Evolutionary conservation across 2,113 vertebrate genomes (phyloP), one percentile per base, ranked within the genome.

Genomic region (Bubo scandiacus): DNA sequence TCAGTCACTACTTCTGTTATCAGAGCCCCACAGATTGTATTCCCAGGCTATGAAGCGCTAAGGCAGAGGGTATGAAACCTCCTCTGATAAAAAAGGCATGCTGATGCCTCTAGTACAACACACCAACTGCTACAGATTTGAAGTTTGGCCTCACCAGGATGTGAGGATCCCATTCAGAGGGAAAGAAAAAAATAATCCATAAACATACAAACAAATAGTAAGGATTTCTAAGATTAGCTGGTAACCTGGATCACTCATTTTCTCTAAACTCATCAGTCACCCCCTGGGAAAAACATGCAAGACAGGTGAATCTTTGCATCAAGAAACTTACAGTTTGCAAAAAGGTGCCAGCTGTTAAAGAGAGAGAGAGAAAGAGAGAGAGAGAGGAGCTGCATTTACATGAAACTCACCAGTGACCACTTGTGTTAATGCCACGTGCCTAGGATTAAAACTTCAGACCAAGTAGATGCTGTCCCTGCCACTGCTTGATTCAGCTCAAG

Each of bases 171-270:
- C 34, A 55, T 63, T 81, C 80, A 45, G 43, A 65, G 58, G 18
- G 30, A 59, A 71, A 36, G 12, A 7, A 80, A 43, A 40, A 49
- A 81, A 23, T 9, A 63, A 78, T 15, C 83, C 42, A 88, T 10
- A 94, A 55, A 66, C 9, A 70, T 2, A 23, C 52, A 94, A 67
- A 85, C 23, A 86, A 83, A 77, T 9, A 84, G 45, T 22, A 58
- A 81, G 67, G 82, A 92, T 91, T 79, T 93, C 61, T 61, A 89
- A 94, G 67, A 94, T 75, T 73, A 93, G 68, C 78, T 58, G 29
- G 27, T 26, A 82, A 61, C 61, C 66, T 72, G 65, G n/a, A 62
- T 30, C 51, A 63, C 42, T 74, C 18, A 18, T 92, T 80, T 86
- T 55, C 70, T 67, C 77, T 65, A 57, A 92, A 26, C 55, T 88